Percentiles rank a stretch among this genome's conserved stretches.
These are phyloP conservation scores for Leptopilina syphax DNA, from an alignment of 2,888 invertebrate species.

Conservation along the genomic window DNA sequence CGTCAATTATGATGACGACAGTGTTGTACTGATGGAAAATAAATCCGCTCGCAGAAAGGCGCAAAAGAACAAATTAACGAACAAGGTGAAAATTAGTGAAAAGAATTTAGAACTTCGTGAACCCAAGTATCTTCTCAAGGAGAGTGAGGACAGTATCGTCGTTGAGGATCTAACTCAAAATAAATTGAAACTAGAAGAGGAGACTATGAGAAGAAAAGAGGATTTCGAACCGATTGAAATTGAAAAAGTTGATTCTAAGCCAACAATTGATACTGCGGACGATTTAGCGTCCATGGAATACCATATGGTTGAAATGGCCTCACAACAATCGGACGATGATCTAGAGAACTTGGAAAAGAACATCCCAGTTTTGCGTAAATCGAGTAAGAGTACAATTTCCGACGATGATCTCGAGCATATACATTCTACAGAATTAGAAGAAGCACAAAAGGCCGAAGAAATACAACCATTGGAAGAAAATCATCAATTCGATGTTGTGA, in stretches of 20 bases:
- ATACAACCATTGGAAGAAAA: slow-evolving; percentile 24
- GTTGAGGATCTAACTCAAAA: slow-evolving; percentile 59
- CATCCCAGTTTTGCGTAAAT: slow-evolving; percentile 52
- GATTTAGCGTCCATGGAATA: slow-evolving; percentile 68
- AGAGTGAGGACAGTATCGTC: slow-evolving; percentile 64
- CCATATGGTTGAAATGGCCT: slow-evolving; percentile 63
- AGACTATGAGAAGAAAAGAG: no score
- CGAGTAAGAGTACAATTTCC: slow-evolving; percentile 64
- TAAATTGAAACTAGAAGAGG: background rate
- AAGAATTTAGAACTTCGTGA: slow-evolving; percentile 47
- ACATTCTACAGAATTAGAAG: slow-evolving; percentile 64
- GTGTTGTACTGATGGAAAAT: slow-evolving; percentile 70
- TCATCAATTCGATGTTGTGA: background rate
- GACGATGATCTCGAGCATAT: slow-evolving; percentile 71
- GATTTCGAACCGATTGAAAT: no score
- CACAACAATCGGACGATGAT: slow-evolving; percentile 69
- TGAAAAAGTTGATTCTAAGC: background rate
- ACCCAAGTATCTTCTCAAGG: slow-evolving; percentile 58
- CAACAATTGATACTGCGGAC: slow-evolving; percentile 45
- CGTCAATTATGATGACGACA: slow-evolving; percentile 71
- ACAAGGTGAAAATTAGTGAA: slow-evolving; percentile 25
- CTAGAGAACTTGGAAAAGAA: slow-evolving; percentile 58
- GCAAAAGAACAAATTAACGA: slow-evolving; percentile 40
- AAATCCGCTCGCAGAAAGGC: slow-evolving; percentile 44
- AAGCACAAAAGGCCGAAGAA: slow-evolving; percentile 44